Evolutionary conservation across 2,888 invertebrate genomes (phyloP).

Genomic region (Elmis aenea): DNA sequence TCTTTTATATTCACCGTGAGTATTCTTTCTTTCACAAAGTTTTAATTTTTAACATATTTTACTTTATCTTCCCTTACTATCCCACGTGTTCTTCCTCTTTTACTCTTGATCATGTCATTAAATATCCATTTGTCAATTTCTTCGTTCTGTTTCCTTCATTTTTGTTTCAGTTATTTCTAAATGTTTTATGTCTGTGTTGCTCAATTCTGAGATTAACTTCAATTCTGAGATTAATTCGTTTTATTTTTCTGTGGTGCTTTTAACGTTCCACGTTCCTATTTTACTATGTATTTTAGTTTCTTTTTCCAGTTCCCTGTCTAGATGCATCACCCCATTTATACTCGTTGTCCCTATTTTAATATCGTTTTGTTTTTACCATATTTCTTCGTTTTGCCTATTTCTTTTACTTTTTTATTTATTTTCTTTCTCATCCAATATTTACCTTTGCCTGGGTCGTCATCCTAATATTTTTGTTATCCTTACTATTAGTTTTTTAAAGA

Average conservation of each 20-base stretch:
- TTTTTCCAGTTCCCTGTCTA: too few species aligned
- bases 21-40: too few species aligned
- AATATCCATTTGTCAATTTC: not conserved
- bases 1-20: too few species aligned
- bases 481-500: too few species aligned
- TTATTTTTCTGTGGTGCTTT: not conserved
- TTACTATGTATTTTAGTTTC: constrained; percentile 4
- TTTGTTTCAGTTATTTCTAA: not conserved
- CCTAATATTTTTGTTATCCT: too few species aligned
- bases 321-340: too few species aligned
- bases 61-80: not conserved
- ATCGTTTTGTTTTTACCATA: too few species aligned
- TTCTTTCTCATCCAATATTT: too few species aligned
- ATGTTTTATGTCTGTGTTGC: not conserved
- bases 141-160: not conserved
- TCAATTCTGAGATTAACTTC: not conserved
- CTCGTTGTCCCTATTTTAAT: too few species aligned
- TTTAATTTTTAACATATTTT: not conserved
- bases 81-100: not conserved
- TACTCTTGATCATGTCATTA: not conserved
- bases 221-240: not conserved
- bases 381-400: too few species aligned
- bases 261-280: not conserved
- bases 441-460: too few species aligned
- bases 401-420: too few species aligned